These are phyloP conservation scores for Bombylius major DNA, from an alignment of 2,888 invertebrate species.

Conservation along the genomic window DNA sequence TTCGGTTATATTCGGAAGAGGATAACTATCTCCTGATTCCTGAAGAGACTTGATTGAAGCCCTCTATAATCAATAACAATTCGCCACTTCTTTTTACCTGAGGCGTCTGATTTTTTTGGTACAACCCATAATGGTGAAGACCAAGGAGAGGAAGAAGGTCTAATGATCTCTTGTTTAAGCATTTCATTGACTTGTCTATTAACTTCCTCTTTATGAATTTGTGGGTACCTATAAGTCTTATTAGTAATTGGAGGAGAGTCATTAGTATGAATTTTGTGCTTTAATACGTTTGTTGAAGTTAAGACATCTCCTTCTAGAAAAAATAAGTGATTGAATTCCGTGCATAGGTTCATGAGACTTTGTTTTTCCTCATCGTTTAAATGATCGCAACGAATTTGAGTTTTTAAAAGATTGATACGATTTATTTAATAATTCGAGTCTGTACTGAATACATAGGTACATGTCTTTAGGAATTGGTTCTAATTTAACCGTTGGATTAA, in stretches of 20 bases:
- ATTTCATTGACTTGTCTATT: conserved; percentile 5
- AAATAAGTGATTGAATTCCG: neutral
- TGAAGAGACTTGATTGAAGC: no score
- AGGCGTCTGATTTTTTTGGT: neutral
- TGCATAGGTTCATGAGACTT: no score
- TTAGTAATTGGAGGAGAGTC: neutral
- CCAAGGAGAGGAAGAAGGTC: no score
- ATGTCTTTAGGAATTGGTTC: no score
- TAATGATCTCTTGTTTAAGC: neutral
- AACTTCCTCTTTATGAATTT: neutral
- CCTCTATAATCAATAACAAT: conserved; percentile 1
- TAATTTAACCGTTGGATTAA: no score
- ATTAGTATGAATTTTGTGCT: neutral
- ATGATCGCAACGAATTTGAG: no score
- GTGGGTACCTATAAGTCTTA: neutral
- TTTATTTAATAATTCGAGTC: no score
- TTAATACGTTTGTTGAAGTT: neutral
- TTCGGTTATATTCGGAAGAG: conserved; percentile 15
- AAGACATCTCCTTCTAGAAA: conserved; percentile 1
- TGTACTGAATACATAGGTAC: no score
- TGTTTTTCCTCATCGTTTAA: no score
- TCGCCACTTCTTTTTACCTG: conserved; percentile 4
- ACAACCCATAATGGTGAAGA: no score
- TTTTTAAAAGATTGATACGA: no score
- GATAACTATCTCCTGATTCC: conserved; percentile 16